Evolutionary conservation across 1,140 invertebrate genomes (phyloP), one percentile per base, ranked within the genome.

Genomic region (Probaryconus sp.): DNA sequence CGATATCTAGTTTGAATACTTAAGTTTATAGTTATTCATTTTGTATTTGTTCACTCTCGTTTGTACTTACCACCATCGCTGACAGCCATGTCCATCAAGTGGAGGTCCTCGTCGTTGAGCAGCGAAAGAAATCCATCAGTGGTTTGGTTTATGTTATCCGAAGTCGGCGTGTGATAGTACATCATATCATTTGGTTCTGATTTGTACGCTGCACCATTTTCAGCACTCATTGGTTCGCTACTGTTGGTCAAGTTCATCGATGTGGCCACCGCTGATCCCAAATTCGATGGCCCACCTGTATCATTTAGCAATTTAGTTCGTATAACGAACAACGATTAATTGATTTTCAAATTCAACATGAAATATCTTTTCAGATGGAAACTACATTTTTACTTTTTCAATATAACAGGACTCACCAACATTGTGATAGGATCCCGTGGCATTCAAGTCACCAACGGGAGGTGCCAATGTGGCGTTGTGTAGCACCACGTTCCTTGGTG

Each of bases 81-180:
- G 89, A 95, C 92, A 31, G 93, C 93, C 93, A 96, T 95, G 75
- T 96, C 94, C 94, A 96, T 95, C 16, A 96, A 87, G 75, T 95
- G 94, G 14, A 96, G 85, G 82, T 96, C 94, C 76, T 96, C 95
- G 72, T 96, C 95, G 77, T 94, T 95, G 24, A 96, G 89, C 73
- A 96, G 92, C 0, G 94, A 94, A 13, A 96, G 90, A 79, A 96
- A 94, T 20, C 94, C 94, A 78, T 96, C 95, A 7, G 92, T 91
- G 13, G 92, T 93, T 76, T 93, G 92, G 86, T 93, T 91, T 82
- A 93, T 88, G 2, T 83, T 87, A 83, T 94, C 89, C 73, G 90
- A 85, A 30, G 89, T 88, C 13, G 89, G 87, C 82, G 92, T 89
- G 82, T 92, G 91, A 77, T 92, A 93, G 80, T 93, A 93, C 76